phyloP scores from a whole-genome alignment of 1,140 invertebrate species.

The Vanessa atalanta region DNA sequence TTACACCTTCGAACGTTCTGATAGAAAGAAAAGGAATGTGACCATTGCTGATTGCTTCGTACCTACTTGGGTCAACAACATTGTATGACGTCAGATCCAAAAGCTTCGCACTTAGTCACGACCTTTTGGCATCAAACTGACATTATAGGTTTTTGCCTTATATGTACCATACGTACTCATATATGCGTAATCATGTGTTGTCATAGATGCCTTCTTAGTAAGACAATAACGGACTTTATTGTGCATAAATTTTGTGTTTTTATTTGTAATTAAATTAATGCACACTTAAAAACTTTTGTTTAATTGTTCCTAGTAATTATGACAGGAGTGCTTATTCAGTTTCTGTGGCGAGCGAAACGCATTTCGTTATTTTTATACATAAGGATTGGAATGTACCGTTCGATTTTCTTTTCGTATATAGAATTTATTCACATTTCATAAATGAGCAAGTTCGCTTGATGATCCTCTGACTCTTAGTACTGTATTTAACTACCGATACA shows the following conservation, averaged over 20 bases:
- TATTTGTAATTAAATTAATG: no score
- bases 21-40: slow-evolving; percentile 4
- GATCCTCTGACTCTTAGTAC: no score
- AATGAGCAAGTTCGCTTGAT: no score
- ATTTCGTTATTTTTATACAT: no score
- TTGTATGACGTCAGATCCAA: slow-evolving; percentile 53
- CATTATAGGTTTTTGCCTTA: slow-evolving; percentile 13
- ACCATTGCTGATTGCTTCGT: slow-evolving; percentile 15
- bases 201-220: slow-evolving; percentile 2
- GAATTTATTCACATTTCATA: no score
- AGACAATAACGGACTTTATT: background rate
- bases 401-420: no score
- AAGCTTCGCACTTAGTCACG: slow-evolving; percentile 54
- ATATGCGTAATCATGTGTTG: slow-evolving; percentile 5
- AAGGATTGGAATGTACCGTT: no score
- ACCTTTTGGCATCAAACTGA: slow-evolving; percentile 38
- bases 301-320: no score
- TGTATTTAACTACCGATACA: no score
- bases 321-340: no score
- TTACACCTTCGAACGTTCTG: background rate
- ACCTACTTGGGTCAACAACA: slow-evolving; percentile 22
- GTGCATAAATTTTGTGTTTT: background rate
- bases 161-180: slow-evolving; percentile 1
- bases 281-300: no score
- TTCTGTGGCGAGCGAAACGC: no score